These are phyloP conservation scores for Asarcornis scutulata DNA, from an alignment of 2,113 vertebrate genomes.

Conservation along the genomic window DNA sequence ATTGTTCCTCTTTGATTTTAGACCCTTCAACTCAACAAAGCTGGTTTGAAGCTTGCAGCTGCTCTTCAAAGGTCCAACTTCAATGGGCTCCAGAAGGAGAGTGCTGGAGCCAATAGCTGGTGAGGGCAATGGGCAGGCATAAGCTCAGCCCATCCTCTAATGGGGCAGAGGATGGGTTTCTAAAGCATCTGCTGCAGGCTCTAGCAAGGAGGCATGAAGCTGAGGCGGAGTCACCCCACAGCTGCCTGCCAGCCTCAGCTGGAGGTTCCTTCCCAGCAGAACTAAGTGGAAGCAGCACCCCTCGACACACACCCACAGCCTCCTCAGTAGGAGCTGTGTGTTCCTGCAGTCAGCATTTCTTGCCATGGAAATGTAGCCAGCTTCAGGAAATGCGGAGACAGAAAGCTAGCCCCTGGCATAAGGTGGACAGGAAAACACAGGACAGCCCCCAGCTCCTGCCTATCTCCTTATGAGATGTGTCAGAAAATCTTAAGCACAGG, in stretches of 20 bases:
- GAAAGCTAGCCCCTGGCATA: not conserved
- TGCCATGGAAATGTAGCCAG: not conserved
- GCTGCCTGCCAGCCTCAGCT: not conserved
- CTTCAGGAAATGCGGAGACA: not conserved
- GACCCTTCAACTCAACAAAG: not conserved
- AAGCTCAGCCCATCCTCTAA: not conserved
- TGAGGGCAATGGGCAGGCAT: fast-evolving
- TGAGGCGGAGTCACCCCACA: fast-evolving
- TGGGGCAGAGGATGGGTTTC: not conserved
- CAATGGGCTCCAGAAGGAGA: not conserved
- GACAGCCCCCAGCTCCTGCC: not conserved
- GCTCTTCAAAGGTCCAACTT: not conserved
- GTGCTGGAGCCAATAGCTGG: not conserved
- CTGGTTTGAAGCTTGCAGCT: not conserved
- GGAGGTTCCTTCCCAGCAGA: not conserved
- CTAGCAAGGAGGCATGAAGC: not conserved
- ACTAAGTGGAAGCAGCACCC: not conserved
- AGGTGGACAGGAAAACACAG: not conserved
- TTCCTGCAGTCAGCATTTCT: not conserved
- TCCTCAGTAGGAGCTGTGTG: not conserved
- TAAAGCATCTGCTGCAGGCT: not conserved
- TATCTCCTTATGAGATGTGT: not conserved
- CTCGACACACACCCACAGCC: not conserved
- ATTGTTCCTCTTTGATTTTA: not conserved
- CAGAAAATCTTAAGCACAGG: not conserved